Percentiles rank a stretch among this genome's conserved stretches.
These are phyloP conservation scores for Thereuonema tuberculata DNA, from an alignment of 1,140 invertebrate genomes.

Conservation along the genomic window DNA sequence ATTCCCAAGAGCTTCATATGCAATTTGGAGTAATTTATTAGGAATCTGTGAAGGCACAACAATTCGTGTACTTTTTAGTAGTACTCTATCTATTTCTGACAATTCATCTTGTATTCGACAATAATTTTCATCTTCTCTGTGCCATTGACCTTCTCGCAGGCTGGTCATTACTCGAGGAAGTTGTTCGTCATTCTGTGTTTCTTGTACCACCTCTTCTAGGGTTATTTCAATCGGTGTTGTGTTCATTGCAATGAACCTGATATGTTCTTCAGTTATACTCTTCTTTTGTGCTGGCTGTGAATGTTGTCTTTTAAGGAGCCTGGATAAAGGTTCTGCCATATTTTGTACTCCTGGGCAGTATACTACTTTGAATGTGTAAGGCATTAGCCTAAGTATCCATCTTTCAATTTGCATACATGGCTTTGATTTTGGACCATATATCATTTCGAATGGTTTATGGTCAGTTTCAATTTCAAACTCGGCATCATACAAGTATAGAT, in stretches of 20 bases:
- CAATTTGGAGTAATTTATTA: conserved; percentile 18
- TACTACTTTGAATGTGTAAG: conserved; percentile 19
- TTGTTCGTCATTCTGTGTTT: neutral
- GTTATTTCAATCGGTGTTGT: neutral
- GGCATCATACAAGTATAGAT: conserved; percentile 20
- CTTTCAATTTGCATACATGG: conserved; percentile 19
- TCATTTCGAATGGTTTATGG: no score
- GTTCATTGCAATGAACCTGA: neutral
- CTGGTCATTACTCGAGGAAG: neutral
- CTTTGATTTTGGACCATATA: conserved; percentile 32
- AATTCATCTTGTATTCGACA: no score
- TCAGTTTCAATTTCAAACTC: conserved; percentile 24
- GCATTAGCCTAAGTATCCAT: conserved; percentile 18
- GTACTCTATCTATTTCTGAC: neutral
- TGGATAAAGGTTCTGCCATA: conserved; percentile 18
- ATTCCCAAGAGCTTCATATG: conserved; percentile 28
- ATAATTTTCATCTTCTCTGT: neutral
- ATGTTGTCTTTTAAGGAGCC: conserved; percentile 4
- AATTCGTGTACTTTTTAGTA: no score
- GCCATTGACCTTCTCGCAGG: no score
- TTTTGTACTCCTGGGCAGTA: conserved; percentile 15
- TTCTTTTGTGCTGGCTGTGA: neutral
- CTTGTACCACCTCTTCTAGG: neutral
- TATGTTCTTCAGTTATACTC: neutral
- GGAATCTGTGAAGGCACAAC: conserved; percentile 12